Evolutionary conservation across 1,140 invertebrate species (phyloP).

Genomic region (Cataglyphis hispanica): DNA sequence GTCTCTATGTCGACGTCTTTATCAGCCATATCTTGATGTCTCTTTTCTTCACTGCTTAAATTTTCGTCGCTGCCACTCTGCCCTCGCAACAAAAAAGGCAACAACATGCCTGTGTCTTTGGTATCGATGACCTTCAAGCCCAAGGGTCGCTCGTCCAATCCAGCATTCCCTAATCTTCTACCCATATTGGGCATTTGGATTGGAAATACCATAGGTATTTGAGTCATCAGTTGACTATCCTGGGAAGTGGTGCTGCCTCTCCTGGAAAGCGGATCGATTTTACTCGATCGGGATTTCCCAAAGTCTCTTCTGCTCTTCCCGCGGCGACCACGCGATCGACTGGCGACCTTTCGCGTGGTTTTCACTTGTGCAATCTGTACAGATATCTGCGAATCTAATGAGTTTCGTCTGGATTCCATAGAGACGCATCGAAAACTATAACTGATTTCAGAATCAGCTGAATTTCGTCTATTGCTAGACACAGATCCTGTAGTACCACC

Average conservation of each 20-base stretch:
- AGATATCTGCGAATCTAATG: slow-evolving; percentile 94
- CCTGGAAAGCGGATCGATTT: slow-evolving; percentile 85
- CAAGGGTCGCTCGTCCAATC: slow-evolving; percentile 83
- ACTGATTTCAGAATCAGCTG: slow-evolving; percentile 93
- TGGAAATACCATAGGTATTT: slow-evolving; percentile 80
- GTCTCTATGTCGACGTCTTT: slow-evolving; percentile 87
- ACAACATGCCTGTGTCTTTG: slow-evolving; percentile 86
- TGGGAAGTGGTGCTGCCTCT: slow-evolving; percentile 92
- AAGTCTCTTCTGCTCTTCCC: slow-evolving; percentile 79
- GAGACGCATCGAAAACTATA: slow-evolving; percentile 92
- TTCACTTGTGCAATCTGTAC: slow-evolving; percentile 93
- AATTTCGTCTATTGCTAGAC: slow-evolving; percentile 89
- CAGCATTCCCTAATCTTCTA: slow-evolving; percentile 86
- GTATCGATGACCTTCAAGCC: slow-evolving; percentile 87
- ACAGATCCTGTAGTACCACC: slow-evolving; percentile 87
- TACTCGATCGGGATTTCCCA: slow-evolving; percentile 81
- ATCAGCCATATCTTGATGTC: slow-evolving; percentile 86
- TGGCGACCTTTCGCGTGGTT: slow-evolving; percentile 88
- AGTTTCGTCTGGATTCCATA: slow-evolving; percentile 93
- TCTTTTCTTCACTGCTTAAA: slow-evolving; percentile 85
- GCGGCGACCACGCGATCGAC: slow-evolving; percentile 79
- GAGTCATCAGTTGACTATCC: slow-evolving; percentile 89
- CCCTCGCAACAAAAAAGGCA: slow-evolving; percentile 86
- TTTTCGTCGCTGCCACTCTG: slow-evolving; percentile 87
- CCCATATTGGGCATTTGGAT: slow-evolving; percentile 87